A percentile compares a stretch with the other conserved stretches of the same genome.
Evolutionary conservation across 2,113 vertebrate species (phyloP).

Genomic region (Pseudolaguvia tuberculata): DNA sequence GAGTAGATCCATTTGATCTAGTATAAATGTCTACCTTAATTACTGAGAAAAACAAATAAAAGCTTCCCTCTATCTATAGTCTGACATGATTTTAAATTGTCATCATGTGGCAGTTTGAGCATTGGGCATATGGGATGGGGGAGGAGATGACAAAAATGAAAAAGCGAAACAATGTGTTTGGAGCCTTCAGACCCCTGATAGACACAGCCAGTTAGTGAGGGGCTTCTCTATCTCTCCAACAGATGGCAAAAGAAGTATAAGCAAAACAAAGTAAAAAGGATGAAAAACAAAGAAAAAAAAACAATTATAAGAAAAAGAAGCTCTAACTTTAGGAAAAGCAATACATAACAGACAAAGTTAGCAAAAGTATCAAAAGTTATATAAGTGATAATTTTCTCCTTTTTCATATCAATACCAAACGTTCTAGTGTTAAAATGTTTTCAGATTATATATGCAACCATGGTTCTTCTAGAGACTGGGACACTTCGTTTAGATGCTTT

Average conservation of each 20-base stretch:
- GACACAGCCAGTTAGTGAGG: conserved; percentile 33
- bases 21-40: conserved; percentile 1
- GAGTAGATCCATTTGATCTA: conserved; percentile 1
- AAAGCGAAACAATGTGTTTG: conserved; percentile 14
- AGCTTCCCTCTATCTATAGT: conserved; percentile 27
- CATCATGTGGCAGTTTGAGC: conserved; percentile 28
- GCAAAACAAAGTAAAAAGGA: too few relatives aligned
- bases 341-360: not conserved
- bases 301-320: not conserved
- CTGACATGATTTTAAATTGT: conserved; percentile 32
- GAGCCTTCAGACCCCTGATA: conserved; percentile 40
- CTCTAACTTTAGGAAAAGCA: not conserved
- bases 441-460: too few relatives aligned
- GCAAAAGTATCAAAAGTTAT: too few relatives aligned
- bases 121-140: conserved; percentile 41
- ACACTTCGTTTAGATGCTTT: too few relatives aligned
- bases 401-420: not conserved
- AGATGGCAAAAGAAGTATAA: conserved; percentile 68
- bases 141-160: conserved; percentile 40
- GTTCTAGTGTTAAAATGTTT: too few relatives aligned
- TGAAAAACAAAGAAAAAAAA: conserved; percentile 42
- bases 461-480: too few relatives aligned
- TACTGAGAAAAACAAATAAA: conserved; percentile 6
- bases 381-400: not conserved
- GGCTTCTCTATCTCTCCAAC: conserved; percentile 53